Evolutionary conservation across 2,797 vertebrate genomes (phyloP).

Genomic region (Phrynocephalus vlangalii): DNA sequence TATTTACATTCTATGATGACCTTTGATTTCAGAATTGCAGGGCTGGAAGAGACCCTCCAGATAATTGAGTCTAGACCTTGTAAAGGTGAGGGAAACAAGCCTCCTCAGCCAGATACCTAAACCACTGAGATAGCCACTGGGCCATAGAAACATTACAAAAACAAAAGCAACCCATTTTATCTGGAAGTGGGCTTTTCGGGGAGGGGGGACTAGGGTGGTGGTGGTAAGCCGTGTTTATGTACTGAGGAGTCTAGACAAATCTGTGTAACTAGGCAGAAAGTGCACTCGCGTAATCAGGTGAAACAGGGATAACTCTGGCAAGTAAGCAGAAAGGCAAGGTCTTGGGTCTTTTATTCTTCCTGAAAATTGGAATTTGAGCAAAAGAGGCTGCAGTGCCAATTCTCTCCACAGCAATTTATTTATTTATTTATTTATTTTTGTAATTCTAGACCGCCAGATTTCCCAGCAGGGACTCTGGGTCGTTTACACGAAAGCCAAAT

Average conservation of each 20-base stretch:
- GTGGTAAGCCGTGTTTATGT: neutral
- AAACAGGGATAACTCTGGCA: conserved; percentile 51
- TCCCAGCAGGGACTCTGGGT: too few species aligned
- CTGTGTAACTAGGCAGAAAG: conserved; percentile 10
- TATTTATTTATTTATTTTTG: too few species aligned
- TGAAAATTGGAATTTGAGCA: neutral
- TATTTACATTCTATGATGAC: neutral
- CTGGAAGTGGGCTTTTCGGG: neutral
- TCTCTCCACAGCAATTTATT: neutral
- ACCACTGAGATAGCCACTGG: too few species aligned
- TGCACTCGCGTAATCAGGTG: conserved; percentile 56
- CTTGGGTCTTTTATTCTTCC: neutral
- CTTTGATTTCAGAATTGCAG: too few species aligned
- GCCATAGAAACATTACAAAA: neutral
- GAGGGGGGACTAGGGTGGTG: neutral
- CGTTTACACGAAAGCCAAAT: too few species aligned
- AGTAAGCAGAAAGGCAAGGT: neutral
- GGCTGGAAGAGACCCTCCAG: too few species aligned
- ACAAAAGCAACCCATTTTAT: neutral
- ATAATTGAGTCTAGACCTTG: too few species aligned
- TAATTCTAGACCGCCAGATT: too few species aligned
- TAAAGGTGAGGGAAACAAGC: too few species aligned
- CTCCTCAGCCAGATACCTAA: too few species aligned
- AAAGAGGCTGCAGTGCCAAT: neutral
- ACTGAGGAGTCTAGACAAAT: conserved; percentile 43